Evolutionary conservation across 92 coral and sea anemone genomes (phyloP).

Genomic region (Chrysogorgia sp.): DNA sequence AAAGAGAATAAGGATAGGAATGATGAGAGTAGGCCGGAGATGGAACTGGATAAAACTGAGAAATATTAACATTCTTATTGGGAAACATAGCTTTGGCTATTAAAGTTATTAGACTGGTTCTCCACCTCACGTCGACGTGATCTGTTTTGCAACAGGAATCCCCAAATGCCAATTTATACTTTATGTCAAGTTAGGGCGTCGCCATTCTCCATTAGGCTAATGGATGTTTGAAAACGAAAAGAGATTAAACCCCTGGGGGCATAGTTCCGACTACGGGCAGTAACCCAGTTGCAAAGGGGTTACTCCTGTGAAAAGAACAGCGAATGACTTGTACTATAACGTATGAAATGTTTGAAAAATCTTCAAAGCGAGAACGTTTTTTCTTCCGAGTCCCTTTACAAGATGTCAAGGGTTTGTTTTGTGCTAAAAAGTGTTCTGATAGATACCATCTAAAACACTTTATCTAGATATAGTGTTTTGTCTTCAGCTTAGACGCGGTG

Average conservation of each 20-base stretch:
- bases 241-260: constrained; percentile 39
- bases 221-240: constrained; percentile 45
- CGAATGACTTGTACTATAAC: not conserved
- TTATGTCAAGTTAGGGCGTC: constrained; percentile 30
- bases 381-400: not conserved
- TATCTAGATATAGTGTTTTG: constrained; percentile 34
- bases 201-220: constrained; percentile 16
- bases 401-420: constrained; percentile 1
- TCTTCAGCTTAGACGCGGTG: constrained; percentile 48
- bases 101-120: not conserved
- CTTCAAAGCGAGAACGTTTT: not conserved
- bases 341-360: not conserved
- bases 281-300: not conserved
- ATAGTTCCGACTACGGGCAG: too few relatives aligned
- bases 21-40: constrained; percentile 4
- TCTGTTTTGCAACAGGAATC: not conserved
- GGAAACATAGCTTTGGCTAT: not conserved
- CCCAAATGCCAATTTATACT: constrained; percentile 37
- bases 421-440: constrained; percentile 23
- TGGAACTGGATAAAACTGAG: constrained; percentile 40
- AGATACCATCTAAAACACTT: constrained; percentile 29
- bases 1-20: constrained; percentile 31
- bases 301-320: constrained; percentile 1
- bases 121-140: not conserved
- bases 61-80: constrained; percentile 15